These are phyloP conservation scores for Patella pellucida DNA, from an alignment of 2,888 invertebrate species.

Conservation along the genomic window DNA sequence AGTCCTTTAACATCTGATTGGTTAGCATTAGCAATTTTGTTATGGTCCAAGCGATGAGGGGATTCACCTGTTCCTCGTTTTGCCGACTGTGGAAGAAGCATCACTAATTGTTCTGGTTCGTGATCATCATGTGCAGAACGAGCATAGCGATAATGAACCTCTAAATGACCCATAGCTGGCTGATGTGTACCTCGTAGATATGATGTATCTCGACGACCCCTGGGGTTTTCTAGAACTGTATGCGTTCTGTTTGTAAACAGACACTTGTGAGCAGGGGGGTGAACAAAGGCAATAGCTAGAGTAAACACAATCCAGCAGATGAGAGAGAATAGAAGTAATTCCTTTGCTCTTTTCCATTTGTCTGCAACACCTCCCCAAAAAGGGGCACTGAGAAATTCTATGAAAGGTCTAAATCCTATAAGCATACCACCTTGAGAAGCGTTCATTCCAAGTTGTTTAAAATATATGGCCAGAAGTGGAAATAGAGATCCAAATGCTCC, in stretches of 20 bases:
- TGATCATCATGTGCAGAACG: background rate
- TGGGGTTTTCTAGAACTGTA: slow-evolving; percentile 64
- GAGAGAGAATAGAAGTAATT: slow-evolving; percentile 89
- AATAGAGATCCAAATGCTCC: slow-evolving; percentile 98
- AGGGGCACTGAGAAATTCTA: slow-evolving; percentile 96
- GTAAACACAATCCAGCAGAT: slow-evolving; percentile 98
- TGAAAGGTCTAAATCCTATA: slow-evolving; percentile 94
- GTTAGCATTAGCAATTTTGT: slow-evolving; percentile 53
- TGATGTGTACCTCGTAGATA: slow-evolving; percentile 8
- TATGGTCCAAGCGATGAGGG: slow-evolving; percentile 48
- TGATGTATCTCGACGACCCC: slow-evolving; percentile 26
- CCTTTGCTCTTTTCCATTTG: slow-evolving; percentile 75
- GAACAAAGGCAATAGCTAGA: slow-evolving; percentile 93
- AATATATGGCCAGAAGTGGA: slow-evolving; percentile 98
- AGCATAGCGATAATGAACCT: background rate
- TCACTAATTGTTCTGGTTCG: background rate
- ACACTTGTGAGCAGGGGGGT: slow-evolving; percentile 93
- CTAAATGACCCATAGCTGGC: background rate
- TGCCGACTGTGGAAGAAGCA: background rate
- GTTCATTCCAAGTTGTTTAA: slow-evolving; percentile 99
- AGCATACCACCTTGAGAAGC: slow-evolving; percentile 89
- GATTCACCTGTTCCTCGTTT: slow-evolving; percentile 39
- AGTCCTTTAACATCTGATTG: slow-evolving; percentile 48
- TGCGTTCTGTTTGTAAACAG: slow-evolving; percentile 79
- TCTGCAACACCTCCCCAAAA: slow-evolving; percentile 98